Conservation (phyloP, 1,140 invertebrate species). For the Sitophilus oryzae region DNA sequence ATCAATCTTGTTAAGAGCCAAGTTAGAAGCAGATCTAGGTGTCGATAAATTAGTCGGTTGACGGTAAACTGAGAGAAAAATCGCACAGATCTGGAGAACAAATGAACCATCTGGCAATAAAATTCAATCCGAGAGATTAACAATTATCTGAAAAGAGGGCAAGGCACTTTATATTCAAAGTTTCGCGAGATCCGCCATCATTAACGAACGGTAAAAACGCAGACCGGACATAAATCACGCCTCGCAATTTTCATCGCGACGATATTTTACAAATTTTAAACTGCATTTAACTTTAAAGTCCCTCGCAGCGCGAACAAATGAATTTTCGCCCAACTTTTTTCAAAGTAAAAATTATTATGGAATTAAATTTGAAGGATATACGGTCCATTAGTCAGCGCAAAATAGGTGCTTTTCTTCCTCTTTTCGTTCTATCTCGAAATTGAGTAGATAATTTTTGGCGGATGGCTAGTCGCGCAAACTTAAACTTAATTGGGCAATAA, state of each 20-base stretch:
- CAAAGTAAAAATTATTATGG: neutral
- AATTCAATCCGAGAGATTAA: neutral
- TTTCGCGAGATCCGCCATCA: neutral
- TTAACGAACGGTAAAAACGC: neutral
- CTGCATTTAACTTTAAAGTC: neutral
- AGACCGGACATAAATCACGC: neutral
- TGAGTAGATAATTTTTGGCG: too few relatives aligned
- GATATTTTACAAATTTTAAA: neutral
- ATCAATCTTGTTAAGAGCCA: too few relatives aligned
- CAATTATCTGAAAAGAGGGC: neutral
- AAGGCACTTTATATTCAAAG: neutral
- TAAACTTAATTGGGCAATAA: too few relatives aligned
- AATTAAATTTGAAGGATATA: neutral
- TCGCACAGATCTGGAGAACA: neutral
- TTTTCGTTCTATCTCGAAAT: too few relatives aligned
- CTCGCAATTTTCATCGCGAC: neutral
- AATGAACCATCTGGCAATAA: neutral
- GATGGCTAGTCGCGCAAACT: too few relatives aligned
- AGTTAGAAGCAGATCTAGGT: too few relatives aligned
- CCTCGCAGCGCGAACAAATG: neutral
- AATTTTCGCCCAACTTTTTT: neutral
- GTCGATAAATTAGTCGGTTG: too few relatives aligned
- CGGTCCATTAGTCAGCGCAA: neutral
- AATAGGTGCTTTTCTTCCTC: neutral
- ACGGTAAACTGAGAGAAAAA: too few relatives aligned